Conservation (phyloP, 1,140 invertebrate species). For the Colletes latitarsis region DNA sequence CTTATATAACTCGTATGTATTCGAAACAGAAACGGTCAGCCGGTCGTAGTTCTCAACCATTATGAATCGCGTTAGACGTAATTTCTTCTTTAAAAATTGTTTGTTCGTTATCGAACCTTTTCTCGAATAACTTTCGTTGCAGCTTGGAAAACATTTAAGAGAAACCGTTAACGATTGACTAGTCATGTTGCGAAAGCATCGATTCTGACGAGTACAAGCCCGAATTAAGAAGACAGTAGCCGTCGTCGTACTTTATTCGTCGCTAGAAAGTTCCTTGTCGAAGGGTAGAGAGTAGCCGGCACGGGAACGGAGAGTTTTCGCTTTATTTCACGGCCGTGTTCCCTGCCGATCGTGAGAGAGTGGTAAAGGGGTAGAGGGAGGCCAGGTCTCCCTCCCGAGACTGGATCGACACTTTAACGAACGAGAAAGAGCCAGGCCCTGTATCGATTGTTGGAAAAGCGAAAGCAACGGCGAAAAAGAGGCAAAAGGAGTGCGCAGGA, state of each 20-base stretch:
- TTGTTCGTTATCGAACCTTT: too few relatives aligned
- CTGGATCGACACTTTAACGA: slow-evolving; percentile 77
- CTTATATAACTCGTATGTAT: too few relatives aligned
- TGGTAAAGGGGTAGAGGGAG: not conserved
- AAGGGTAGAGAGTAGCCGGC: not conserved
- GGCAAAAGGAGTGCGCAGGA: slow-evolving; percentile 42
- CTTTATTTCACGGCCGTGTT: slow-evolving; percentile 60
- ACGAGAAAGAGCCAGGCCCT: slow-evolving; percentile 67
- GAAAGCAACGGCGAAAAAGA: slow-evolving; percentile 63
- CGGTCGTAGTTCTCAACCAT: too few relatives aligned
- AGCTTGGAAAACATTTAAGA: not conserved
- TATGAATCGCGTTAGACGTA: too few relatives aligned
- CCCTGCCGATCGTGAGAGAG: slow-evolving; percentile 42
- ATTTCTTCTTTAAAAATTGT: too few relatives aligned
- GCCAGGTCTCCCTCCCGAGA: slow-evolving; percentile 59
- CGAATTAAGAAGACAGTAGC: slow-evolving; percentile 34
- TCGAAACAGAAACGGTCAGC: too few relatives aligned
- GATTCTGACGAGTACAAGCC: slow-evolving; percentile 2
- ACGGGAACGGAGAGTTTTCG: slow-evolving; percentile 48
- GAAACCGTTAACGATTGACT: not conserved
- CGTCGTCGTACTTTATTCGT: slow-evolving; percentile 16
- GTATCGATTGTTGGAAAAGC: slow-evolving; percentile 73
- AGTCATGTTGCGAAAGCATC: not conserved
- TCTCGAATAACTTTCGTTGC: not conserved
- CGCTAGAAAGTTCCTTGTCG: slow-evolving; percentile 40